Percentiles rank a stretch among this genome's conserved stretches.
phyloP scores from a whole-genome alignment of 2,113 vertebrate genomes.

The Gobio gobio region DNA sequence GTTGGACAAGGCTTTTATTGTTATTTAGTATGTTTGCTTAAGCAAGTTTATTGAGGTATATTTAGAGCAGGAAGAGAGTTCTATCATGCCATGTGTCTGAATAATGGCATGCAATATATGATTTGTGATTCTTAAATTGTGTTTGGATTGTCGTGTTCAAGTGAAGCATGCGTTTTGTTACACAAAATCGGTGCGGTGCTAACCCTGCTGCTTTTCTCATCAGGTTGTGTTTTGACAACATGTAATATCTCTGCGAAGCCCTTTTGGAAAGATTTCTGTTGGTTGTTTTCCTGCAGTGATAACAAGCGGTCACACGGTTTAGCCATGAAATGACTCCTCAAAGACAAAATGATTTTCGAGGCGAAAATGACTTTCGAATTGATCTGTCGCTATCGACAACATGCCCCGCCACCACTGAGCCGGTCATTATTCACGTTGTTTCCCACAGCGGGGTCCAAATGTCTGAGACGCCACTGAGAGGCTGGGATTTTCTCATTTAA shows the following conservation, averaged over 20 bases:
- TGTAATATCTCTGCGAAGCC: not conserved
- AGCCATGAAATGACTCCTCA: conserved; percentile 41
- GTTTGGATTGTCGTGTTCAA: not conserved
- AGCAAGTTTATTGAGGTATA: not conserved
- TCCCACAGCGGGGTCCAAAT: not conserved
- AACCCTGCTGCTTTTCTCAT: not conserved
- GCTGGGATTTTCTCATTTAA: not conserved
- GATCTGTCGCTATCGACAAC: conserved; percentile 57
- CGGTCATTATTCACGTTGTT: conserved; percentile 70
- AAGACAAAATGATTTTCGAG: conserved; percentile 1
- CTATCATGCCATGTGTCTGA: not conserved
- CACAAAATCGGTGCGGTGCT: not conserved
- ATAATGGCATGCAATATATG: not conserved
- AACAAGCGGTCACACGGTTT: conserved; percentile 12
- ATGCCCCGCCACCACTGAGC: conserved; percentile 66
- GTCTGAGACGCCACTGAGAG: not conserved
- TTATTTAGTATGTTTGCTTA: not conserved
- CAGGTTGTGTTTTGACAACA: conserved; percentile 8
- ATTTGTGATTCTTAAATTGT: conserved; percentile 1
- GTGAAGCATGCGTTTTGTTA: not conserved
- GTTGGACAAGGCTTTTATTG: not conserved
- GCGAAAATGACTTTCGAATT: conserved; percentile 39
- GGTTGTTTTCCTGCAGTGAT: conserved; percentile 11
- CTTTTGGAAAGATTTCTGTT: not conserved
- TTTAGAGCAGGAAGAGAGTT: not conserved